Base-by-base conservation (phyloP, 2,113 vertebrate genomes). In the Cyprinus carpio region DNA sequence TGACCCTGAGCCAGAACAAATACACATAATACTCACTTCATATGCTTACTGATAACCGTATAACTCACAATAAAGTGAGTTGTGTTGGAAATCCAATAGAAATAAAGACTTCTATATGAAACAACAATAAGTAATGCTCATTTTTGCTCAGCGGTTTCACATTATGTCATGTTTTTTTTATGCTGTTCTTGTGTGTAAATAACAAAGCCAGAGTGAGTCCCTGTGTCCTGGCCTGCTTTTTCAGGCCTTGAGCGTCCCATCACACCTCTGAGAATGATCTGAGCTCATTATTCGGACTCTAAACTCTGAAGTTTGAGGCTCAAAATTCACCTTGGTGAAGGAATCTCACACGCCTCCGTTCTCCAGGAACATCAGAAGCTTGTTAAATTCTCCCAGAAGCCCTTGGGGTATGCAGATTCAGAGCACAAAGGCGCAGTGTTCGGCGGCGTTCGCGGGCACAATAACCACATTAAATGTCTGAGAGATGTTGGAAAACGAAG, bases 391-490 rank as follows among this genome's bases (percentile, higher is more conserved):
- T 86, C 85, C 82, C 85, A 72, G 85, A 78, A 88, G 82, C 85
- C 87, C 87, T 43, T 77, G 71, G 62, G 87, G 82, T 82, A 81
- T 84, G 76, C 56, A 84, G 84, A 88, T 86, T 75, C 67, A 82
- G 75, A 88, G 81, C 75, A 88, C 85, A 88, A 86, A 86, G 71
- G 40, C 75, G n/a, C 87, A 82, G 85, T 86, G 87, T 85, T 83
- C 58, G 15, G 40, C 71, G 20, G 81, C 43, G 37, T 85, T 49
- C 27, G 6, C 2, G 13, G 13, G 13, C 25, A 65, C 64, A 67
- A 74, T 85, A 82, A 20, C 79, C 46, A 80, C 75, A 29, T 78
- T 82, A 80, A 72, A 84, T 58, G n/a, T 60, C 80, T 54, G 51
- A 75, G 58, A 81, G 86, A 46, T 84, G 72, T 64, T 27, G 72